Base-by-base conservation (phyloP, 2,888 invertebrate species). In the Cyrtodaria siliqua region DNA sequence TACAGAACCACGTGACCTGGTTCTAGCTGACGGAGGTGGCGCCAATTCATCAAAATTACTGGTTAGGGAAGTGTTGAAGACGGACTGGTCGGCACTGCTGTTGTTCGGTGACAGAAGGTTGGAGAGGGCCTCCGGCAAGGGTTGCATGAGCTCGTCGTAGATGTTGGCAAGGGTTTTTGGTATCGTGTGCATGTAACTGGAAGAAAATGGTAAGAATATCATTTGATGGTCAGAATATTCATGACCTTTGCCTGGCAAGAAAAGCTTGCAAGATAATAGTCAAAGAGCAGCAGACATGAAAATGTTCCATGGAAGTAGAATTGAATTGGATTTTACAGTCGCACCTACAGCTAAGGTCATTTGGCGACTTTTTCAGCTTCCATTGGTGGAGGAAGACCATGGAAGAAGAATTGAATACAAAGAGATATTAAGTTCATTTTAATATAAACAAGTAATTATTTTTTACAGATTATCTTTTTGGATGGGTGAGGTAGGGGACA, bases 101-200 rank as follows among this genome's bases (percentile, higher is more conserved):
- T 64, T 76, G 24, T 79, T 73, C 18, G 88, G 88, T 12, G 88
- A 88, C 18, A 84, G 61, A 50, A 88, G 75, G 27, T 80, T 79
- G 24, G 87, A 83, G 20, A 90, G 79, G 2, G 62, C 69, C 9
- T 77, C 74, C n/a, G 91, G 91, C 23, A 88, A 60, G 6, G 89
- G 90, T 70, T 89, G 88, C 87, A 88, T 88, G 52, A 91, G 73
- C 44, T 89, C 89, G 81, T 89, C 87, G 67, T 87, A 90, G n/a
- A 91, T 79, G 52, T 80, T 83, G 12, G 84, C 86, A 38, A 90
- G 80, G 6, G 85, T 83, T 47, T 81, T 73, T 6, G 89, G 88
- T 26, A 88, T 60, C 16, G 83, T 84, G 52, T 85, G 75, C 6
- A 82, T 64, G 67, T 90, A 90, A 50, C 90, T 89, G 79, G 24